A percentile compares a stretch with the other conserved stretches of the same genome.
phyloP scores from a whole-genome alignment of 1,140 invertebrate genomes.

The Bombus waltoni region DNA sequence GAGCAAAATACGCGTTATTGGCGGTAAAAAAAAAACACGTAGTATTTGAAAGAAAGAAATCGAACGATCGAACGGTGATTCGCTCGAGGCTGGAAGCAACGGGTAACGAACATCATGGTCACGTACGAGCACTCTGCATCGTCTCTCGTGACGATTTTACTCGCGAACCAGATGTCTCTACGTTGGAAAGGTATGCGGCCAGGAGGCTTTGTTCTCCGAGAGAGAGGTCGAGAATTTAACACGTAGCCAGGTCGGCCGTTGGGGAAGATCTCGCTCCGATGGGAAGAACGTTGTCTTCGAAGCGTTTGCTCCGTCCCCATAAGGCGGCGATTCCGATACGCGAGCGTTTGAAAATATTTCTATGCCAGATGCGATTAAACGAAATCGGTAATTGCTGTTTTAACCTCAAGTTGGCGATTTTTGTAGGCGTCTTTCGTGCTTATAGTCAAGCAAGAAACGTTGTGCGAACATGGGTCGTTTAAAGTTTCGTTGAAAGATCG shows the following conservation, averaged over 20 bases:
- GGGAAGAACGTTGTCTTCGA: background rate
- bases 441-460: too few species aligned
- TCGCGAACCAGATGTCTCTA: background rate
- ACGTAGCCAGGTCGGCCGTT: background rate
- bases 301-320: background rate
- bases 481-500: too few species aligned
- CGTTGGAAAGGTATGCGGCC: slow-evolving; percentile 1
- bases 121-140: background rate
- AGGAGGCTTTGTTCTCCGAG: background rate
- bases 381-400: background rate
- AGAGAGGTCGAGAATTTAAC: background rate
- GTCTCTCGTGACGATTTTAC: slow-evolving; percentile 2
- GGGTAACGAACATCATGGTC: background rate
- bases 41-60: background rate
- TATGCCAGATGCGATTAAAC: background rate
- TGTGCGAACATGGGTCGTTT: too few species aligned
- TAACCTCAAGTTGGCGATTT: background rate
- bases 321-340: background rate
- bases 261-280: background rate
- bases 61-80: background rate
- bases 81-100: background rate
- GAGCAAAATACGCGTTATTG: background rate
- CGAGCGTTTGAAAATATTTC: background rate
- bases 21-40: background rate
- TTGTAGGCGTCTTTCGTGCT: too few species aligned